Conservation (phyloP, 2,113 vertebrate species). For the Anoura caudifer region DNA sequence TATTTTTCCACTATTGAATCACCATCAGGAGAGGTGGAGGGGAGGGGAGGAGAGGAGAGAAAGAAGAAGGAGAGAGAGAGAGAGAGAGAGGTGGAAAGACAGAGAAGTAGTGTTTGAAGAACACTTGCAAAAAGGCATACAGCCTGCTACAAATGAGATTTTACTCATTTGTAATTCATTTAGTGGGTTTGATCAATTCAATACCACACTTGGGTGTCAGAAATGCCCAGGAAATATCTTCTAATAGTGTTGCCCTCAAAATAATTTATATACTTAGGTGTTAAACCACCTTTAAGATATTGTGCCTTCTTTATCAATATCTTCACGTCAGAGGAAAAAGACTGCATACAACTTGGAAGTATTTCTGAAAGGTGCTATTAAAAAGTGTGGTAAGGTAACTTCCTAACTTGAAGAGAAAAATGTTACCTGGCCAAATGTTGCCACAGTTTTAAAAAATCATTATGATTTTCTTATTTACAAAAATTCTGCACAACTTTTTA, state of each 20-base stretch:
- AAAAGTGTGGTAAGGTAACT: constrained; percentile 14
- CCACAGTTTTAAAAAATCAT: not conserved
- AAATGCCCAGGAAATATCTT: constrained; percentile 71
- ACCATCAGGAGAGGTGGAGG: not conserved
- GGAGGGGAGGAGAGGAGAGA: not conserved
- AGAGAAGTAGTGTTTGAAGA: constrained; percentile 67
- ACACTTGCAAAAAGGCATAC: constrained; percentile 70
- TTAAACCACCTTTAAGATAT: constrained; percentile 75
- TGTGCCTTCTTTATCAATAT: constrained; percentile 65
- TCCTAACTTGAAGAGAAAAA: constrained; percentile 5
- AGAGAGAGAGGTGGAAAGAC: not conserved
- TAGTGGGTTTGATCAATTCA: constrained; percentile 66
- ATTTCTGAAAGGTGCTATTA: constrained; percentile 54
- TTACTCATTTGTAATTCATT: constrained; percentile 77
- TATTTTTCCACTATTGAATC: not conserved
- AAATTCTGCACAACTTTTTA: not conserved
- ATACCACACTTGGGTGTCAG: constrained; percentile 67
- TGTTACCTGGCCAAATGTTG: not conserved
- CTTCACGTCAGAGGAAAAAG: constrained; percentile 59
- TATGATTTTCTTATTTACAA: not conserved
- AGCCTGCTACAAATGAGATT: constrained; percentile 74
- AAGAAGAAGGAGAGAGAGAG: not conserved
- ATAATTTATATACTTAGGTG: constrained; percentile 73
- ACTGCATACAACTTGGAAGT: constrained; percentile 49
- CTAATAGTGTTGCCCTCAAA: constrained; percentile 76